Percentiles rank a stretch among this genome's conserved stretches.
These are phyloP conservation scores for Drosophila trichaetosa DNA, from an alignment of 2,888 invertebrate genomes.

Conservation along the genomic window DNA sequence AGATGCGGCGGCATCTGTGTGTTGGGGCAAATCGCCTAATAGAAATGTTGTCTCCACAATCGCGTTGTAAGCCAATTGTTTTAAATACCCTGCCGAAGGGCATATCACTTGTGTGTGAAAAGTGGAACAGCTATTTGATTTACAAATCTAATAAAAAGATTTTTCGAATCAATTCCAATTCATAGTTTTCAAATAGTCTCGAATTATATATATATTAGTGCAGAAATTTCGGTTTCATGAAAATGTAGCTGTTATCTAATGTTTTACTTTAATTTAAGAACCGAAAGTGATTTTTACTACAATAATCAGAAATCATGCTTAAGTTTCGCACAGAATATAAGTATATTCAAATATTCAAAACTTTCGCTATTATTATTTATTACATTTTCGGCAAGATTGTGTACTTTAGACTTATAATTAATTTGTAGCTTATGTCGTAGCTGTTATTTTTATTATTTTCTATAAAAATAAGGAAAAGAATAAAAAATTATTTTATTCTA, in stretches of 20 bases:
- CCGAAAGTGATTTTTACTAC: background rate
- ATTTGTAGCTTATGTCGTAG: background rate
- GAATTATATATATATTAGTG: background rate
- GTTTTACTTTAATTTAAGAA: background rate
- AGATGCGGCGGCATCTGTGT: constrained; percentile 39
- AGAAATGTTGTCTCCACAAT: constrained; percentile 41
- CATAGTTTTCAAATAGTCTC: background rate
- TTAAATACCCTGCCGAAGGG: constrained; percentile 9
- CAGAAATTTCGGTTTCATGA: background rate
- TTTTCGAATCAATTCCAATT: background rate
- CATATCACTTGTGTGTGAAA: background rate
- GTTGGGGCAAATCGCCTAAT: constrained; percentile 44
- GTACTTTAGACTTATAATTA: background rate
- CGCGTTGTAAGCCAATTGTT: constrained; percentile 29
- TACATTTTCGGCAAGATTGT: background rate
- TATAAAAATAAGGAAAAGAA: background rate
- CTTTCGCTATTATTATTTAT: background rate
- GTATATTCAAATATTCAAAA: background rate
- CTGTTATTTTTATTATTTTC: background rate
- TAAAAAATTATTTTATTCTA: background rate
- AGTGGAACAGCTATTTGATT: background rate
- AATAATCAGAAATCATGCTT: background rate
- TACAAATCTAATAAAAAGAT: background rate
- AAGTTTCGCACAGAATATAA: background rate
- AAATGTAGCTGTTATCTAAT: background rate